Percentiles rank a stretch among this genome's conserved stretches.
Conservation (phyloP, 2,113 vertebrate genomes). For the Triplophysa siluroides region DNA sequence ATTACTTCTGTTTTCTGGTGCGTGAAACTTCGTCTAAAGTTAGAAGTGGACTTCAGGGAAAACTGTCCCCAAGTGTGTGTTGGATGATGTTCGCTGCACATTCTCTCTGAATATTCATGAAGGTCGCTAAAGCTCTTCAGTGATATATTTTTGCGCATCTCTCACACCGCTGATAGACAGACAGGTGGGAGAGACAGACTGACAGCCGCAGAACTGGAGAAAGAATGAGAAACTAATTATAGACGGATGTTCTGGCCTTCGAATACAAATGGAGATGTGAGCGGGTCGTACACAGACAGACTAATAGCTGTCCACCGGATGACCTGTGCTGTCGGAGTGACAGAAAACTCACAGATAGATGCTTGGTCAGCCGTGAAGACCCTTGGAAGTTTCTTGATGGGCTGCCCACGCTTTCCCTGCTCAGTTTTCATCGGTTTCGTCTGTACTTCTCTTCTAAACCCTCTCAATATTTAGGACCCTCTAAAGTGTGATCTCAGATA, state of each 20-base stretch:
- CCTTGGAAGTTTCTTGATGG: no score
- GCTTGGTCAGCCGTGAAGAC: background rate
- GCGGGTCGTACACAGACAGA: no score
- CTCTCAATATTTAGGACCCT: background rate
- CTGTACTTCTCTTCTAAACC: background rate
- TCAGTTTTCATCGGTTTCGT: no score
- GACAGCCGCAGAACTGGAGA: slow-evolving; percentile 4
- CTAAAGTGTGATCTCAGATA: background rate
- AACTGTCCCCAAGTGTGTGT: slow-evolving; percentile 3
- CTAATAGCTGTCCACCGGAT: background rate
- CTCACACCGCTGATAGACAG: slow-evolving; percentile 21
- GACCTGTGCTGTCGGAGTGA: background rate
- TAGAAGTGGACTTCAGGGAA: slow-evolving; percentile 12
- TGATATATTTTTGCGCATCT: slow-evolving; percentile 15
- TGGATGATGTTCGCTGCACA: slow-evolving; percentile 7
- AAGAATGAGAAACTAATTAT: slow-evolving; percentile 5
- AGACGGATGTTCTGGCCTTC: slow-evolving; percentile 4
- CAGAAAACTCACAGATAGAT: background rate
- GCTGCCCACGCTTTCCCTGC: no score
- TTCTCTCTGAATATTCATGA: slow-evolving; percentile 27
- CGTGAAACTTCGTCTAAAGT: slow-evolving; percentile 1
- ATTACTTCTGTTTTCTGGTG: background rate
- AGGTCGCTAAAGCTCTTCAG: slow-evolving; percentile 36
- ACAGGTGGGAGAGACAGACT: slow-evolving; percentile 35
- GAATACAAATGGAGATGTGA: background rate